A percentile compares a stretch with the other conserved stretches of the same genome.
Conservation (phyloP, 2,888 invertebrate species). For the Mythimna impura region DNA sequence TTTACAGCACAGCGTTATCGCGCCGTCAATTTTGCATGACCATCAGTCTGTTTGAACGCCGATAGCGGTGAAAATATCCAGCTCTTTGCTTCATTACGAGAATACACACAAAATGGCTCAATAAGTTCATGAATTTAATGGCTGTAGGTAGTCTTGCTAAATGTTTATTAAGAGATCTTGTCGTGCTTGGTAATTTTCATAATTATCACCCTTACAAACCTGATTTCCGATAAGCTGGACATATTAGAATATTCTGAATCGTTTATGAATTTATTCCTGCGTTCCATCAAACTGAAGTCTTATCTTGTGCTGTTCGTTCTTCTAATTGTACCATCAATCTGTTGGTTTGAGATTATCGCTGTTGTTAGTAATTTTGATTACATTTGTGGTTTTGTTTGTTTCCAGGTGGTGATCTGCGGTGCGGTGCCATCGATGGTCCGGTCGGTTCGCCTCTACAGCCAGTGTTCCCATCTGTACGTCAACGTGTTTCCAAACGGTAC, state of each 20-base stretch:
- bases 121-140: conserved; percentile 65
- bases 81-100: conserved; percentile 56
- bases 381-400: conserved; percentile 46
- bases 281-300: conserved; percentile 53
- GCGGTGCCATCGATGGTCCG: conserved; percentile 93
- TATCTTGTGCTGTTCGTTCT: conserved; percentile 52
- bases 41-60: conserved; percentile 65
- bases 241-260: conserved; percentile 58
- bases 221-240: conserved; percentile 60
- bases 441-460: conserved; percentile 93
- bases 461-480: conserved; percentile 92
- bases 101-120: conserved; percentile 60
- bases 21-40: conserved; percentile 75
- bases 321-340: conserved; percentile 52
- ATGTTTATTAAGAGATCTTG: conserved; percentile 67
- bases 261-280: conserved; percentile 52
- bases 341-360: conserved; percentile 27
- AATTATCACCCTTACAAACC: conserved; percentile 66
- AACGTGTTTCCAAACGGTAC: conserved; percentile 92
- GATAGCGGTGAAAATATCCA: conserved; percentile 60
- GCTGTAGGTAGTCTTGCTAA: conserved; percentile 62
- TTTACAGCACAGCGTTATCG: conserved; percentile 77
- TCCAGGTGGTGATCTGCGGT: conserved; percentile 93
- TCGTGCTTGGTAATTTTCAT: conserved; percentile 67
- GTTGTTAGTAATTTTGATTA: conserved; percentile 30